Percentiles rank a stretch among this genome's conserved stretches.
Evolutionary conservation across 2,797 vertebrate genomes (phyloP).

Genomic region (Ispidina picta): DNA sequence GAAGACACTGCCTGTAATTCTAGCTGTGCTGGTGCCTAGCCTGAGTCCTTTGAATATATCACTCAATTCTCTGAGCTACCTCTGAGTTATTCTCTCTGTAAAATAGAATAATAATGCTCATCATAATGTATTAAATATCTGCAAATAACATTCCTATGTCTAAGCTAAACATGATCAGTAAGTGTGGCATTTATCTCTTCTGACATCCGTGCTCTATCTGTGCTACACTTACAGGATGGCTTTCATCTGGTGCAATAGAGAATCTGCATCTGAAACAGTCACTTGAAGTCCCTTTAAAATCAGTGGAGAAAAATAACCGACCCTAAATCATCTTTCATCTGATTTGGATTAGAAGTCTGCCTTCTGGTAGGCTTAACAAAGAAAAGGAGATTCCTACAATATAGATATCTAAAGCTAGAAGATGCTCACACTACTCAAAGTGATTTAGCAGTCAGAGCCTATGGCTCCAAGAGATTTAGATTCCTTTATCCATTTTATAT

Average conservation of each 20-base stretch:
- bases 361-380: background rate
- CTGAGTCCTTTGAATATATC: background rate
- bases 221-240: background rate
- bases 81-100: background rate
- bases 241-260: background rate
- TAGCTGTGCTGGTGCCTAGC: background rate
- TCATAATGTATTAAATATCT: background rate
- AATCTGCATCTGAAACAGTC: background rate
- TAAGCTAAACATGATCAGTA: background rate
- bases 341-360: background rate
- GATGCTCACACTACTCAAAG: background rate
- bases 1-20: background rate
- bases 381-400: background rate
- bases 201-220: background rate
- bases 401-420: background rate
- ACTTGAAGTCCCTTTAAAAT: background rate
- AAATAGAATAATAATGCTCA: background rate
- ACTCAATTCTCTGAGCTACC: background rate
- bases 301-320: background rate
- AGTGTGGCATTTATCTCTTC: background rate
- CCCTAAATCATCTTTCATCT: background rate
- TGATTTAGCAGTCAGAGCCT: background rate
- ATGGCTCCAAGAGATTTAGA: background rate
- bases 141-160: background rate
- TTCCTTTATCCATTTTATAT: conserved; percentile 35